Conservation (phyloP, 2,797 vertebrate genomes). For the Melanotaenia pygmaea region DNA sequence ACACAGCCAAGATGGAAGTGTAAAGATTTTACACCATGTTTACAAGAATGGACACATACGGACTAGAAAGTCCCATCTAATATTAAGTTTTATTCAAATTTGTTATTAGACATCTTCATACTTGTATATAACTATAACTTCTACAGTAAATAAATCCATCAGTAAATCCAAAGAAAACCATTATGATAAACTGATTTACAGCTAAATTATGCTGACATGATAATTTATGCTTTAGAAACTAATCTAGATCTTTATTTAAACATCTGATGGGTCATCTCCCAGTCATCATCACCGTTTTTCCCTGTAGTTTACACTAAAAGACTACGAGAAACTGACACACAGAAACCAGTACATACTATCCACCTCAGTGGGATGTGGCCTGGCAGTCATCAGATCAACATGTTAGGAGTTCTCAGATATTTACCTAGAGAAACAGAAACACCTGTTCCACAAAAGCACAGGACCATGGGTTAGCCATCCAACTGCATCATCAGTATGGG, state of each 20-base stretch:
- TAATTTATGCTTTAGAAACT: too few relatives aligned
- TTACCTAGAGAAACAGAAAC: too few relatives aligned
- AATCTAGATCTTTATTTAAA: not conserved
- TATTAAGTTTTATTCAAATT: not conserved
- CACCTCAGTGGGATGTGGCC: too few relatives aligned
- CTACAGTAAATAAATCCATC: not conserved
- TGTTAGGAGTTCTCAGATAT: too few relatives aligned
- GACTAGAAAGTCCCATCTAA: not conserved
- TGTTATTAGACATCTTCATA: not conserved
- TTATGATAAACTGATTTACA: not conserved
- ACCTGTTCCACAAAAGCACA: too few relatives aligned
- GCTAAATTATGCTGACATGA: not conserved
- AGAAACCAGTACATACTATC: too few relatives aligned
- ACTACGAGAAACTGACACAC: not conserved
- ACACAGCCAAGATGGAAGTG: not conserved
- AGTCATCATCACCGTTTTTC: not conserved
- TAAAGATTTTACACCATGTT: not conserved
- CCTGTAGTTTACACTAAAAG: not conserved
- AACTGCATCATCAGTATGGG: too few relatives aligned
- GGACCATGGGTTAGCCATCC: too few relatives aligned
- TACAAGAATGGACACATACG: not conserved
- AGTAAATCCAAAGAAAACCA: not conserved
- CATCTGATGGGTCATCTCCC: not conserved
- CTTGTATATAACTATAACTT: not conserved
- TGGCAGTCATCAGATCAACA: too few relatives aligned